Percentiles rank a stretch among this genome's conserved stretches.
Conservation (phyloP, 2,113 vertebrate genomes). For the Gnathonemus echidnorhynchus region DNA sequence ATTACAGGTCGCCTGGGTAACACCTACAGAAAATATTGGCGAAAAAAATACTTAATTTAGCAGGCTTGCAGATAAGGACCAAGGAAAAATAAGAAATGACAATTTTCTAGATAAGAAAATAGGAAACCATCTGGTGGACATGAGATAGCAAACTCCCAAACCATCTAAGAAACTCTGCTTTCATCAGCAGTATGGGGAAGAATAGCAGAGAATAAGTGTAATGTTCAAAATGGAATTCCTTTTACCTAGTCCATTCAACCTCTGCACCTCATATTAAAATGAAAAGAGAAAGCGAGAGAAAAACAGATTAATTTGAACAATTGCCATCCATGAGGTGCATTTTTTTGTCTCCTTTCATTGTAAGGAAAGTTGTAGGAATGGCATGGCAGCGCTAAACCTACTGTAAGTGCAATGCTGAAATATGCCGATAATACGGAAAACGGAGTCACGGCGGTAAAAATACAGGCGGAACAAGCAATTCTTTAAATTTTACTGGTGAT, state of each 20-base stretch:
- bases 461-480: too few relatives aligned
- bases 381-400: not conserved
- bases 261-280: conserved; percentile 10
- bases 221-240: conserved; percentile 64
- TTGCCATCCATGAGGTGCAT: not conserved
- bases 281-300: not conserved
- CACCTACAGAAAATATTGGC: conserved; percentile 62
- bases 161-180: conserved; percentile 61
- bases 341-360: not conserved
- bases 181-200: conserved; percentile 49
- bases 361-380: not conserved
- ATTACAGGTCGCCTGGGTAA: conserved; percentile 53
- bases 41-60: conserved; percentile 76
- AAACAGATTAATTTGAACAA: conserved; percentile 12
- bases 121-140: conserved; percentile 69
- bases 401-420: not conserved
- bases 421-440: not conserved
- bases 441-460: not conserved
- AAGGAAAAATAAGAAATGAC: conserved; percentile 69
- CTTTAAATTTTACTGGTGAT: not conserved
- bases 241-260: conserved; percentile 36
- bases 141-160: conserved; percentile 70
- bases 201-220: conserved; percentile 46
- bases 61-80: conserved; percentile 68
- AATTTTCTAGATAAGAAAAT: conserved; percentile 74